Evolutionary conservation across 37 sponge, comb jelly and placozoan genomes (phyloP).

Genomic region (Petrosia ficiformis): DNA sequence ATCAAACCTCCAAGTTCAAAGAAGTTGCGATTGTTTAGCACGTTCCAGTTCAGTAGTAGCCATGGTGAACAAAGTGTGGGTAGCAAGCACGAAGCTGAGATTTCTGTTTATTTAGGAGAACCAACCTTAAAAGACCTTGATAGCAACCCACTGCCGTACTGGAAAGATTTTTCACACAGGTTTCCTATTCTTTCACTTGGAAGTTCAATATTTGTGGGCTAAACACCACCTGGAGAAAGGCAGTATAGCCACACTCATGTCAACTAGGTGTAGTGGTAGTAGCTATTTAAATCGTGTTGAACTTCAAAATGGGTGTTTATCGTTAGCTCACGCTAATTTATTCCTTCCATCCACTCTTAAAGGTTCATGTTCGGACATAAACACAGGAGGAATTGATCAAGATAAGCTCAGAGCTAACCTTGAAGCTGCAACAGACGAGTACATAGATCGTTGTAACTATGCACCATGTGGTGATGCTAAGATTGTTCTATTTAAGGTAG

Average conservation of each 20-base stretch:
- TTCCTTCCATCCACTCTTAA: constrained; percentile 33
- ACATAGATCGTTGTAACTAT: constrained; percentile 9
- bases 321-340: constrained; percentile 16
- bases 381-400: constrained; percentile 17
- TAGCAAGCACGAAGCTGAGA: no score
- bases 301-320: constrained; percentile 32
- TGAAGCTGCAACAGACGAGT: constrained; percentile 24
- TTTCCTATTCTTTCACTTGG: no score
- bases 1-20: no score
- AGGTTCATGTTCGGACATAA: constrained; percentile 24
- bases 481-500: constrained; percentile 31
- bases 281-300: constrained; percentile 35
- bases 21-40: no score
- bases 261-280: constrained; percentile 28
- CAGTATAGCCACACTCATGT: constrained; percentile 11
- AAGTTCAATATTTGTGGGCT: constrained; percentile 31
- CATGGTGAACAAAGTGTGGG: no score
- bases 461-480: constrained; percentile 31
- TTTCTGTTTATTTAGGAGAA: no score
- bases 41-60: no score
- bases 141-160: no score
- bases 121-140: no score
- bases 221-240: background rate
- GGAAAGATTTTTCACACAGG: no score
- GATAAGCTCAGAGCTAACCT: constrained; percentile 1